phyloP scores from a whole-genome alignment of 2,797 vertebrate genomes.

The Aselliscus stoliczkanus region DNA sequence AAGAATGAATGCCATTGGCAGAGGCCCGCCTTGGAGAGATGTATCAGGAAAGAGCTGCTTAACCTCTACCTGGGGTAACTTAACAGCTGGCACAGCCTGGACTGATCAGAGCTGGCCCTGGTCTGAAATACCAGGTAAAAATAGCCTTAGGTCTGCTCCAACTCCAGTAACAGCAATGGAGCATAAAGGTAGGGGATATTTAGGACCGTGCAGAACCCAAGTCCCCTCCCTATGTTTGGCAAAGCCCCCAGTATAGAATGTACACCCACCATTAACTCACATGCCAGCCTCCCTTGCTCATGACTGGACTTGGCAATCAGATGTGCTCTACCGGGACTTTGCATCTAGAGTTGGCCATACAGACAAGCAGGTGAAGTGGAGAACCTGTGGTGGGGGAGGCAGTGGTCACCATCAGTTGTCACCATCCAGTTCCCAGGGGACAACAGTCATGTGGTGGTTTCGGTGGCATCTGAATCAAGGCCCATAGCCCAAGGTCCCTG shows the following conservation, averaged over 20 bases:
- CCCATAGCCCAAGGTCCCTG: not conserved
- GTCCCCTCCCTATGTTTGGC: not conserved
- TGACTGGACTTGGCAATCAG: not conserved
- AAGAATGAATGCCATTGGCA: not conserved
- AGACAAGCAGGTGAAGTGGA: not conserved
- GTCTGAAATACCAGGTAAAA: not conserved
- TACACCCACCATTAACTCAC: no score
- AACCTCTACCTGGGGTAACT: not conserved
- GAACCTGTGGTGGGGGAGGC: accelerated
- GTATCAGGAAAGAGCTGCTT: not conserved
- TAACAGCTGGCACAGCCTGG: accelerated
- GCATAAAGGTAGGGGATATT: no score
- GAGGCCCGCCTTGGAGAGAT: not conserved
- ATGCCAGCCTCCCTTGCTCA: not conserved
- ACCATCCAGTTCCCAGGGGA: not conserved
- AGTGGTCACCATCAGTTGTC: no score
- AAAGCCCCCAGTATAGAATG: not conserved
- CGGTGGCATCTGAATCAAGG: not conserved
- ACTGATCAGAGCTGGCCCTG: accelerated
- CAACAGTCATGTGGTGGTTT: not conserved
- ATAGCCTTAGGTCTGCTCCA: not conserved
- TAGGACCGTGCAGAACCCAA: not conserved
- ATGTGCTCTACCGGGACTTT: not conserved
- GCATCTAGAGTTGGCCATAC: not conserved
- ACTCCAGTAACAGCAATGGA: not conserved